Conservation (phyloP, 2,113 vertebrate species). For the Boulengerochromis microlepis region DNA sequence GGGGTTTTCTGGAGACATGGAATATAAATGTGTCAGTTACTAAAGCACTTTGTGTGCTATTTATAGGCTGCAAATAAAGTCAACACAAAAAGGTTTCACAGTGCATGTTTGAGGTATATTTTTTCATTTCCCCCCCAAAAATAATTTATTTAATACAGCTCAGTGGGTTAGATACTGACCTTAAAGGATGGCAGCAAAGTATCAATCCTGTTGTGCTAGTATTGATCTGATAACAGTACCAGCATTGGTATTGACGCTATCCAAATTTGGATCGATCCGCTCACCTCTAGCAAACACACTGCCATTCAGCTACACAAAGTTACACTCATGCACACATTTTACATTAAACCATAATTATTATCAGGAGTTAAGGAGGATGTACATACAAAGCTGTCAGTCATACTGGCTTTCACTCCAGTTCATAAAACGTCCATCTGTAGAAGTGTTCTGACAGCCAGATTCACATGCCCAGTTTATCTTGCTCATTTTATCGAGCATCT, state of each 20-base stretch:
- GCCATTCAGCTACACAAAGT: not conserved
- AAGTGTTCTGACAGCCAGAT: slow-evolving; percentile 25
- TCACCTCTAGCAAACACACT: not conserved
- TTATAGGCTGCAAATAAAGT: not conserved
- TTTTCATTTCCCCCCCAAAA: accelerated
- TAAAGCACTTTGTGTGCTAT: not conserved
- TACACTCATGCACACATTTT: not conserved
- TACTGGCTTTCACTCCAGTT: slow-evolving; percentile 1
- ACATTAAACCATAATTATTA: not conserved
- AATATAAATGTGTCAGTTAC: not conserved
- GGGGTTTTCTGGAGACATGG: too few species aligned
- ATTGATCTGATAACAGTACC: not conserved
- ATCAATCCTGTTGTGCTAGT: not conserved
- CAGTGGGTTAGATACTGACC: not conserved
- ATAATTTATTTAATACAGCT: not conserved
- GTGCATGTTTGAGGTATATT: not conserved
- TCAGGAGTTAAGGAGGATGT: not conserved
- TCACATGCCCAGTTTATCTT: slow-evolving; percentile 40
- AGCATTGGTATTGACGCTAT: not conserved
- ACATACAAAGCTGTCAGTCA: slow-evolving; percentile 8
- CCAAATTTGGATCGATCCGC: not conserved
- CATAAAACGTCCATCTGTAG: slow-evolving; percentile 29
- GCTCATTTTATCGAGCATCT: slow-evolving; percentile 50
- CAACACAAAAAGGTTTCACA: not conserved
- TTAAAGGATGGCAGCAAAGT: not conserved